Percentiles rank a stretch among this genome's conserved stretches.
Conservation (phyloP, 2,797 vertebrate genomes). For the Eptatretus atami region DNA sequence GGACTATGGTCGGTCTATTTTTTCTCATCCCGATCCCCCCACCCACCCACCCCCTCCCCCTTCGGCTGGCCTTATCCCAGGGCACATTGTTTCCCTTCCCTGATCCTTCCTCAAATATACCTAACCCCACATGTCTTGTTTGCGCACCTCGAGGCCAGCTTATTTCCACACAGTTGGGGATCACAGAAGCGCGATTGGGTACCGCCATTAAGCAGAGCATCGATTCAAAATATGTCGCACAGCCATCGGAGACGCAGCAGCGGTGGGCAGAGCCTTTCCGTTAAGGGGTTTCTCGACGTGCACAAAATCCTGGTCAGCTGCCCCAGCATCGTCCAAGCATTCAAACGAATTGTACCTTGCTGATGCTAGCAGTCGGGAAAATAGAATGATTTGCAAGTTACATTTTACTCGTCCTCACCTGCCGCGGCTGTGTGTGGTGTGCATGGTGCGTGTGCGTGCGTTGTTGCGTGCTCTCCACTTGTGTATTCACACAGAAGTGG, state of each 20-base stretch:
- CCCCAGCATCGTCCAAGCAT: not conserved
- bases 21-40: not conserved
- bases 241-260: slow-evolving; percentile 80
- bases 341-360: not conserved
- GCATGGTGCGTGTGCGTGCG: no score
- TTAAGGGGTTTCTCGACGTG: slow-evolving; percentile 90
- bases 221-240: slow-evolving; percentile 90
- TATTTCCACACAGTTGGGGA: slow-evolving; percentile 87
- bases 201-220: slow-evolving; percentile 93
- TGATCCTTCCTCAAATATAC: no score
- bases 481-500: no score
- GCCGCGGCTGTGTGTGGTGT: no score
- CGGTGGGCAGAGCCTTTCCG: slow-evolving; percentile 77
- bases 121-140: no score
- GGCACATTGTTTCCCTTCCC: no score
- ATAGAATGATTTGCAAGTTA: no score
- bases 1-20: no score
- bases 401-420: no score
- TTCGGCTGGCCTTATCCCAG: not conserved
- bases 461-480: no score
- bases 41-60: not conserved
- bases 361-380: not conserved
- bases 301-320: slow-evolving; percentile 23
- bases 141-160: slow-evolving; percentile 31
- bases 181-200: slow-evolving; percentile 92